phyloP scores from a whole-genome alignment of 2,888 invertebrate genomes.

The Drosophila formosana region DNA sequence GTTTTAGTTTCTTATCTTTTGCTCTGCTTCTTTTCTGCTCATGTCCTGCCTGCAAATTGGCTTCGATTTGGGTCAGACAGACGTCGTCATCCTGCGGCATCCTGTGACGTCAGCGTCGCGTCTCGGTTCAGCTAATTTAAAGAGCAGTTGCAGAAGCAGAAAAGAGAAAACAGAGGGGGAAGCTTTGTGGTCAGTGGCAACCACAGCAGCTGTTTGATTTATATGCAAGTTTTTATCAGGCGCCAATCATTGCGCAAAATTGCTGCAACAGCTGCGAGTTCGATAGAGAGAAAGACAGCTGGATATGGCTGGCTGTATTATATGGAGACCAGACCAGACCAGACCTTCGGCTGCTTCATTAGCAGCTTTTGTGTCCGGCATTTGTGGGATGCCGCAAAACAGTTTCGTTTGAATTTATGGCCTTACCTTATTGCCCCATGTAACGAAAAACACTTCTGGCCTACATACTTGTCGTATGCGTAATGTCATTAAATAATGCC shows the following conservation, averaged over 20 bases:
- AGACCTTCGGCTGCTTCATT: conserved; percentile 47
- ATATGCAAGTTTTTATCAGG: conserved; percentile 54
- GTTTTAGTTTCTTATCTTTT: conserved; percentile 32
- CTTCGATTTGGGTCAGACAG: conserved; percentile 47
- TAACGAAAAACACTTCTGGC: conserved; percentile 49
- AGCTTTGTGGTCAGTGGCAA: conserved; percentile 20
- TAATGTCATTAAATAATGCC: conserved; percentile 68
- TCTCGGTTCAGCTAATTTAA: conserved; percentile 47
- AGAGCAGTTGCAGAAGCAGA: conserved; percentile 18
- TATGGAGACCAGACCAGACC: conserved; percentile 1
- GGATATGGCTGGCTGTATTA: background rate
- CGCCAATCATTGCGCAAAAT: conserved; percentile 38
- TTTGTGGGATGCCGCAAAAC: conserved; percentile 44
- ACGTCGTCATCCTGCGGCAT: conserved; percentile 36
- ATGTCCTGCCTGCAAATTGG: conserved; percentile 33
- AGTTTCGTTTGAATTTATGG: conserved; percentile 46
- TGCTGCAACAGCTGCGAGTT: conserved; percentile 53
- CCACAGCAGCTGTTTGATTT: conserved; percentile 60
- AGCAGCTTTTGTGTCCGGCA: conserved; percentile 34
- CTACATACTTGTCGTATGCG: conserved; percentile 59
- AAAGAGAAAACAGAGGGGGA: too few species aligned
- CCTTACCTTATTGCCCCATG: conserved; percentile 33
- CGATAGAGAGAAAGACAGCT: conserved; percentile 1
- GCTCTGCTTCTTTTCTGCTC: background rate
- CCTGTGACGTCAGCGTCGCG: conserved; percentile 53